Conservation (phyloP, 2,797 vertebrate species). For the Gadopsis bispinosus region DNA sequence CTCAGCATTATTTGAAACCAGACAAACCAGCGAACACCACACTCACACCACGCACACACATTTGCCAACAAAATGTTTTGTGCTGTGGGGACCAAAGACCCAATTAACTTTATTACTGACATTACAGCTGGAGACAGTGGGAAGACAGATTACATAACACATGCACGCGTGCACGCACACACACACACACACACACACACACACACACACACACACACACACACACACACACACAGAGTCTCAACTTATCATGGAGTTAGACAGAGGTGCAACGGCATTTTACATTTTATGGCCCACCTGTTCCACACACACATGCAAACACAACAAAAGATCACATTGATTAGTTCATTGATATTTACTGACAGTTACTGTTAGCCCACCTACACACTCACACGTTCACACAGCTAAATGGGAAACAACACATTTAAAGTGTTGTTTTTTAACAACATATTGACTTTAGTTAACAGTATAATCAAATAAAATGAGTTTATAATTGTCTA, state of each 20-base stretch:
- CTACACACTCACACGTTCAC: neutral
- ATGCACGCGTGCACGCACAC: neutral
- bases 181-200: neutral
- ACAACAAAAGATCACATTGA: neutral
- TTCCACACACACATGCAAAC: neutral
- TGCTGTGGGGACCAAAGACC: conserved; percentile 40
- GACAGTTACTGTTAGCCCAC: neutral
- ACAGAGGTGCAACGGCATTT: neutral
- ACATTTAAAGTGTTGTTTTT: neutral
- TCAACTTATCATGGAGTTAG: conserved; percentile 5
- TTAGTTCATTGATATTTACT: neutral
- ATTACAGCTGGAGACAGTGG: conserved; percentile 51
- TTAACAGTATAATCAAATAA: neutral
- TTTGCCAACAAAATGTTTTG: conserved; percentile 22
- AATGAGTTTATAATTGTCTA: neutral
- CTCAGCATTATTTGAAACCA: conserved; percentile 58
- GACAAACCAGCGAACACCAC: conserved; percentile 28
- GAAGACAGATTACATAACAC: conserved; percentile 51
- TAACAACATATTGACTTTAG: neutral
- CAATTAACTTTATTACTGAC: conserved; percentile 69
- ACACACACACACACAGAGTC: conserved; percentile 2
- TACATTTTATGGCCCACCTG: neutral
- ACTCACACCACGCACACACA: conserved; percentile 3
- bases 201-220: neutral
- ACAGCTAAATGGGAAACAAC: neutral